Evolutionary conservation across 2,113 vertebrate genomes (phyloP), one percentile per base, ranked within the genome.

Genomic region (Bubo bubo): DNA sequence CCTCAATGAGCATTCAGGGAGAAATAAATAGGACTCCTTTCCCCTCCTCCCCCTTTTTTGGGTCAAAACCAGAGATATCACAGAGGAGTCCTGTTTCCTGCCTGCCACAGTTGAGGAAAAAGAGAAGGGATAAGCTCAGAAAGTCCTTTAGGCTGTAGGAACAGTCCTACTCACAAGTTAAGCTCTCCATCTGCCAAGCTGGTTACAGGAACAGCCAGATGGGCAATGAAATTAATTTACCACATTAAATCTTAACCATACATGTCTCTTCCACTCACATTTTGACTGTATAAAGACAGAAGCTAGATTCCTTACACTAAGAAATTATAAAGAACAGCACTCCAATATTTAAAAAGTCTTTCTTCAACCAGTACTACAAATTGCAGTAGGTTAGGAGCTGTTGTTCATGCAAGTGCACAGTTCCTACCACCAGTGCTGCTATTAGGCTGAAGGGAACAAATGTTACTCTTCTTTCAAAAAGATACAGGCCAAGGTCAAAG

Each of bases 401-500:
- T 8, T 75, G 71, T 28, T 88, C 20, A 8, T 13, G 30, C 17
- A 81, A 35, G 63, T 10, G 39, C 67, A 10, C 53, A 28, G 37
- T 7, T 87, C 62, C 66, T 71, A 66, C 49, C 67, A 67, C 39
- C 49, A 60, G 50, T 3, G 5, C 39, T 75, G 83, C 88, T 94
- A 53, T 91, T 84, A 90, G 56, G 79, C 95, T 92, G 88, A 92
- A 88, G 58, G 64, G 95, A 97, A 94, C 68, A 93, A 97, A 80
- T 9, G 37, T 37, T 92, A 43, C 60, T 83, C 45, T 86, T 76
- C 84, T 84, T 95, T 81, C 85, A 71, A 35, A 93, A 91, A 85
- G 77, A 91, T 90, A 86, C 74, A 86, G 84, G 71, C 85, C 95
- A 98, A 97, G 97, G 97, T 97, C 96, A 97, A 95, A 95, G 91